A percentile compares a stretch with the other conserved stretches of the same genome.
phyloP scores from a whole-genome alignment of 2,113 vertebrate species.

The Ardeotis arabs region DNA sequence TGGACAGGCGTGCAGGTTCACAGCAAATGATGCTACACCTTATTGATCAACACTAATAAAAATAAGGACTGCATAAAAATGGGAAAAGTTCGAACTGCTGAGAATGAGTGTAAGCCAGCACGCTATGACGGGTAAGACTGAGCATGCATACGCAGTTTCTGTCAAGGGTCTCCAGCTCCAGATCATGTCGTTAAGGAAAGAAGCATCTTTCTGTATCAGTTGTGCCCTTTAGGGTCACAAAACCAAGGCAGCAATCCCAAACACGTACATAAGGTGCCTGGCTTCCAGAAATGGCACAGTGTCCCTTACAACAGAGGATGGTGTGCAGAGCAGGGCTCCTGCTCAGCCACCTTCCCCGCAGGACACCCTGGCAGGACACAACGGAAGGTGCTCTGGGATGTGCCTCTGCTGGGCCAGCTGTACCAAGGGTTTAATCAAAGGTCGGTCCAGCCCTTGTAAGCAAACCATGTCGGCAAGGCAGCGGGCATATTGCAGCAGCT shows the following conservation, averaged over 20 bases:
- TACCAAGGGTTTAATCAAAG: background rate
- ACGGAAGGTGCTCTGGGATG: background rate
- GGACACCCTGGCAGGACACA: background rate
- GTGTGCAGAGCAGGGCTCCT: background rate
- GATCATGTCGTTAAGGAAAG: background rate
- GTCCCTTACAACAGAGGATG: background rate
- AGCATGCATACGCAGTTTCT: background rate
- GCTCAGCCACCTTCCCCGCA: background rate
- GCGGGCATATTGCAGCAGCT: background rate
- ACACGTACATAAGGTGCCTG: accelerated
- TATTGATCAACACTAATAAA: background rate
- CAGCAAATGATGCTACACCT: background rate
- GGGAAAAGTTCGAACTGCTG: background rate
- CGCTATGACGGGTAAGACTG: background rate
- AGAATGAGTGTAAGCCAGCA: background rate
- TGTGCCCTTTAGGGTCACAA: background rate
- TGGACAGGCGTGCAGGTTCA: background rate
- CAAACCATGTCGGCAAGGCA: background rate
- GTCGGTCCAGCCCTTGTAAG: background rate
- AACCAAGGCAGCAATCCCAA: background rate
- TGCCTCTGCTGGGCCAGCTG: background rate
- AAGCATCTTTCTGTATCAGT: background rate
- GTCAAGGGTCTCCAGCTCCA: background rate
- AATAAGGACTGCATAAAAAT: background rate
- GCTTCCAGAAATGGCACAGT: background rate